Evolutionary conservation across 2,888 invertebrate genomes (phyloP), one percentile per base, ranked within the genome.

Genomic region (Drosophila mulleri): DNA sequence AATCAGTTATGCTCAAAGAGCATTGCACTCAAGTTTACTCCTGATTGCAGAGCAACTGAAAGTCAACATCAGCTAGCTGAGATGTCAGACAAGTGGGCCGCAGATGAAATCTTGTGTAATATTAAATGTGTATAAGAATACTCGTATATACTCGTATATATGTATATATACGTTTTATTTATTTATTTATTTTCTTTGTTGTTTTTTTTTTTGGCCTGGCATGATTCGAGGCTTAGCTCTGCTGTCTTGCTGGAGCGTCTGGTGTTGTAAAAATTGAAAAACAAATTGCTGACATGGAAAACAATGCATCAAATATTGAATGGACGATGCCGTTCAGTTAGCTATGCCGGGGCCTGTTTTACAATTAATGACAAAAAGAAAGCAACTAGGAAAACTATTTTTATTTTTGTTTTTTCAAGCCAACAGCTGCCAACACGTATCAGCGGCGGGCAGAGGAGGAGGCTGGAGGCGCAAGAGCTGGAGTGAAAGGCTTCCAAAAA

Each of bases 321-420:
- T 65, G 71, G 84, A 58, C 58, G 32, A 14, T 61, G 65, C 44
- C 62, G 23, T 37, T 41, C 56, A 39, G 65, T 61, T 64, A 53
- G 74, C 37, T 57, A 56, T 45, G 50, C 44, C 48, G 47, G 53
- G 58, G 83, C 60, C 87, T 88, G 72, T 78, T 86, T 75, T 71
- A 72, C 84, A 88, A 84, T 84, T 88, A 88, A 84, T 84, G 87
- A 75, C 79, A 70, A 80, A 75, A 73, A 65, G 64, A 67, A 80
- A 75, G 62, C 14, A 67, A 62, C 71, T 59, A 64, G 83, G 67
- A 65, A 83, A 83, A 88, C 83, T 72, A 83, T 80, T 86, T 80
- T 3, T 41, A 3, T 41, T 41, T 8, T 7, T 39, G 16, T 84
- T 88, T 83, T 78, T 83, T 78, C 62, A 74, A 83, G 68, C 67